Evolutionary conservation across 2,888 invertebrate genomes (phyloP).

Genomic region (Tetragonisca angustula): DNA sequence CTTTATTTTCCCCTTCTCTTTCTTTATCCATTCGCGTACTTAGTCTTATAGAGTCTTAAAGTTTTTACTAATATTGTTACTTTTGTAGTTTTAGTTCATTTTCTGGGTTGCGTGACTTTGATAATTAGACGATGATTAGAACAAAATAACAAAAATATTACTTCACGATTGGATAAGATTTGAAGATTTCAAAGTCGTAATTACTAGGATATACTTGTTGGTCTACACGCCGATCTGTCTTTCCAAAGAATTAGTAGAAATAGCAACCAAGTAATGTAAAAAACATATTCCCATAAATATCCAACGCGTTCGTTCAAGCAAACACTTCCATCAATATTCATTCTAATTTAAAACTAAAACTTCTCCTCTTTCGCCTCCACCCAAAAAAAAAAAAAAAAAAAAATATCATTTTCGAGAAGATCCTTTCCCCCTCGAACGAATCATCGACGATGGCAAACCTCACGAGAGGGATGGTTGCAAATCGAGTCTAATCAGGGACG

Average conservation of each 20-base stretch:
- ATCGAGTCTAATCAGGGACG: conserved; percentile 59
- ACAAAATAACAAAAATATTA: neutral
- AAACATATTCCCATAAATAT: neutral
- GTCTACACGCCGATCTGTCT: no score
- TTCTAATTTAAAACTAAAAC: neutral
- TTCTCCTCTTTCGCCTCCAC: neutral
- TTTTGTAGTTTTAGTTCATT: neutral
- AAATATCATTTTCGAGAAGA: neutral
- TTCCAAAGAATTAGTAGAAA: no score
- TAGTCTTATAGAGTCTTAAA: neutral
- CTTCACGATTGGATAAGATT: no score
- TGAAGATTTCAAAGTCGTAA: no score
- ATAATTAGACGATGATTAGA: neutral
- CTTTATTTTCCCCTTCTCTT: neutral
- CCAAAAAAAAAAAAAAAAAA: neutral
- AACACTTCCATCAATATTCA: no score
- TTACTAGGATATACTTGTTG: no score
- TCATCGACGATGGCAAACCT: neutral
- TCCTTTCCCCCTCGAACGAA: neutral
- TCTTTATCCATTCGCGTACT: neutral
- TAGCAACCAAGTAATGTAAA: no score
- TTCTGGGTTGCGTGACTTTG: neutral
- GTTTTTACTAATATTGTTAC: neutral
- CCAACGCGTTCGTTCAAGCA: neutral
- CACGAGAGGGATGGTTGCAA: conserved; percentile 11